A percentile compares a stretch with the other conserved stretches of the same genome.
These are phyloP conservation scores for Manis crassicaudata DNA, from an alignment of 2,797 vertebrate genomes.

Conservation along the genomic window DNA sequence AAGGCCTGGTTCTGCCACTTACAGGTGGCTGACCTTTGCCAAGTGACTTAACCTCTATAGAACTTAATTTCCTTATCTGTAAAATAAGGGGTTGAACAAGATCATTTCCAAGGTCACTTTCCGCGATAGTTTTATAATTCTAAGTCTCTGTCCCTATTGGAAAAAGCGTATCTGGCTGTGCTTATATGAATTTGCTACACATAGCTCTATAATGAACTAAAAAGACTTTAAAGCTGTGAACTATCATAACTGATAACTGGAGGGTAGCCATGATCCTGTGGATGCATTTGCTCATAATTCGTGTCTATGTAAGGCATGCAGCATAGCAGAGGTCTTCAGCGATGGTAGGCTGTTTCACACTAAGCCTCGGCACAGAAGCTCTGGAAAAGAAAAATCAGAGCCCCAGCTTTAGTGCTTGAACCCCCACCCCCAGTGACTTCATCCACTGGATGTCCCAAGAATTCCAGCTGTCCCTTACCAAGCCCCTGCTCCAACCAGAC, in stretches of 20 bases:
- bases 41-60: slow-evolving; percentile 29
- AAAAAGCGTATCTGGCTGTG: not conserved
- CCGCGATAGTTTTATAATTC: slow-evolving; percentile 54
- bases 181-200: slow-evolving; percentile 1
- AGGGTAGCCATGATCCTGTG: not conserved
- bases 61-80: slow-evolving; percentile 64
- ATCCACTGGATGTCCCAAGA: not conserved
- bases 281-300: slow-evolving; percentile 37
- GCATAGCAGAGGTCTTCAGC: not conserved
- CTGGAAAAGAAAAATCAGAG: not conserved
- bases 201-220: not conserved
- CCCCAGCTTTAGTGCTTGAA: not conserved
- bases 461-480: not conserved
- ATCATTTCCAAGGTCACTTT: slow-evolving; percentile 63
- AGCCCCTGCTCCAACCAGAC: not conserved
- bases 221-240: slow-evolving; percentile 41
- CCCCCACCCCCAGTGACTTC: not conserved
- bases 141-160: slow-evolving; percentile 5
- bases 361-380: not conserved
- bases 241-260: not conserved
- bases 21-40: slow-evolving; percentile 49
- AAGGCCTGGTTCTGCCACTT: slow-evolving; percentile 32
- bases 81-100: slow-evolving; percentile 38
- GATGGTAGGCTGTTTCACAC: not conserved
- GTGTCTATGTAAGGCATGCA: not conserved